Evolutionary conservation across 2,888 invertebrate species (phyloP), one percentile per base, ranked within the genome.

Genomic region (Acanthosepion esculentum): DNA sequence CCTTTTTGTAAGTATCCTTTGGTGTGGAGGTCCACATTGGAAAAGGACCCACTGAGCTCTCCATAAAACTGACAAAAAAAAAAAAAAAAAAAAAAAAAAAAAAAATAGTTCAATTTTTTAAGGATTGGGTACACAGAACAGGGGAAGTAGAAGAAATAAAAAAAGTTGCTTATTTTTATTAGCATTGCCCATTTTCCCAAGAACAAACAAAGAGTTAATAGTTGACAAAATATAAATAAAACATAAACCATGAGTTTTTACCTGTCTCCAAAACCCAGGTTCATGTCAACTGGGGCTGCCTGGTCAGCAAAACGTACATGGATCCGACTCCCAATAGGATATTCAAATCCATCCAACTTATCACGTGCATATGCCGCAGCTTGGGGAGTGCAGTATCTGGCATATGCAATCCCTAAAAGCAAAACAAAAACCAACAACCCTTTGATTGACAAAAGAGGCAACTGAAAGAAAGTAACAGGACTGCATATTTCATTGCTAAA

Each of bases 301-400:
- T 93, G 93, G 59, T 96, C 96, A 93, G 98, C 98, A 26, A 98
- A 98, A 96, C 98, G 98, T 1, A 98, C 98, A 96, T 98, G 98
- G 95, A 99, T 98, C 95, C 98, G 98, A 96, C 98, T 98, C 41
- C 99, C 99, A 48, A 98, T 98, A 0, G 99, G 99, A 97, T 99
- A 99, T 97, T 99, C 99, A 97, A 99, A 98, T 8, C 98, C 98
- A 97, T 99, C 98, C 93, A 99, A 98, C 97, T 99, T 99, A 96
- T 99, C 98, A 96, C 98, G 98, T 94, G 98, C 98, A 97, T 98
- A 98, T 0, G 98, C 97, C 93, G 98, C 98, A 48, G 98, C 98
- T 96, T 98, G 98, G 1, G 98, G 98, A 96, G 98, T 98, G 95
- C 98, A 98, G 97, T 98, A 98, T 18, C 98, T 98, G 20, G 98